phyloP scores from a whole-genome alignment of 2,888 invertebrate genomes.

The Girardia tigrina region DNA sequence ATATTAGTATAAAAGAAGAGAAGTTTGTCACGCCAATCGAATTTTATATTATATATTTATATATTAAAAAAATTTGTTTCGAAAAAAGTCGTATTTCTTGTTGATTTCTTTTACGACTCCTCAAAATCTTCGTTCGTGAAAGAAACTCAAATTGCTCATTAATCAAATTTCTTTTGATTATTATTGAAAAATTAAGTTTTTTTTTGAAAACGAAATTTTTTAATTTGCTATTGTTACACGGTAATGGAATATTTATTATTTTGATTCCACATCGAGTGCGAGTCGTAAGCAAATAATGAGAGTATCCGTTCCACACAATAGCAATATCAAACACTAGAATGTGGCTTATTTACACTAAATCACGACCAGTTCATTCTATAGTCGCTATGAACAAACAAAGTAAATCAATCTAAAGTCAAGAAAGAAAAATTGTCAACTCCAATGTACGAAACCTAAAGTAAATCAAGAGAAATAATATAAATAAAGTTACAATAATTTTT shows the following conservation, averaged over 20 bases:
- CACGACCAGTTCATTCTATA: slow-evolving; percentile 23
- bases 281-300: slow-evolving; percentile 15
- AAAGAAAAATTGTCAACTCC: slow-evolving; percentile 21
- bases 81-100: too few species aligned
- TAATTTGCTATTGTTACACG: slow-evolving; percentile 14
- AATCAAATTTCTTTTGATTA: too few species aligned
- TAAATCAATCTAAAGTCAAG: slow-evolving; percentile 17
- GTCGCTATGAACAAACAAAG: slow-evolving; percentile 20
- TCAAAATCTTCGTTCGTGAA: too few species aligned
- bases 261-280: slow-evolving; percentile 23
- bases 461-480: slow-evolving; percentile 17
- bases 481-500: background rate
- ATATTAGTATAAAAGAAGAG: too few species aligned
- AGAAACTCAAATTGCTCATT: too few species aligned
- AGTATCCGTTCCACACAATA: slow-evolving; percentile 23
- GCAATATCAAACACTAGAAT: slow-evolving; percentile 23
- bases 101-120: too few species aligned
- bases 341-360: background rate
- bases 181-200: too few species aligned
- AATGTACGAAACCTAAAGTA: slow-evolving; percentile 8
- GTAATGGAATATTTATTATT: slow-evolving; percentile 17
- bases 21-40: too few species aligned
- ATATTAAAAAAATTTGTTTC: too few species aligned
- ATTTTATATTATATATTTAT: too few species aligned
- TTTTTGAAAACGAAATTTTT: background rate